Percentiles rank a stretch among this genome's conserved stretches.
These are phyloP conservation scores for Troides aeacus DNA, from an alignment of 2,888 invertebrate genomes.

Conservation along the genomic window DNA sequence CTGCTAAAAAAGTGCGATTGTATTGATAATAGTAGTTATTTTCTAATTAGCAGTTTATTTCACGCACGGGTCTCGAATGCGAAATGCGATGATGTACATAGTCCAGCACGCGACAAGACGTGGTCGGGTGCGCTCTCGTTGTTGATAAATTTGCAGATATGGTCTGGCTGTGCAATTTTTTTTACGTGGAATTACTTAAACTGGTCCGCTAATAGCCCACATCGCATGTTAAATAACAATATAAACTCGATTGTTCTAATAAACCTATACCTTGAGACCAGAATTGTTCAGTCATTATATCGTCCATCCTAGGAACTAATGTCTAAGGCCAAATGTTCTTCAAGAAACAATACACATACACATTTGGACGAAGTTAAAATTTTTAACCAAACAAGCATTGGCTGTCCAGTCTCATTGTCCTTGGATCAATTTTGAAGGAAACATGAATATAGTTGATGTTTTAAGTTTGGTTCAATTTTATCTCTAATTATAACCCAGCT, in stretches of 20 bases:
- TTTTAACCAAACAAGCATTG: not conserved
- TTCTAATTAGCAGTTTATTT: constrained; percentile 12
- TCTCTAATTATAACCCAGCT: too few species aligned
- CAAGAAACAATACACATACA: not conserved
- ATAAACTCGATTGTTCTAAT: not conserved
- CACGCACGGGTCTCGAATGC: constrained; percentile 16
- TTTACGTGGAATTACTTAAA: constrained; percentile 15
- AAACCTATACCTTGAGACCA: too few species aligned
- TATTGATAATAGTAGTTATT: not conserved
- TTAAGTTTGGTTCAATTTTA: too few species aligned
- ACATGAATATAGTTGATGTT: too few species aligned
- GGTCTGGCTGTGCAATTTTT: constrained; percentile 24
- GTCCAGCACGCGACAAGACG: constrained; percentile 27
- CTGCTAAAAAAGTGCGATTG: not conserved
- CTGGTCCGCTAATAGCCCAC: not conserved
- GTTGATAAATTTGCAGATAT: constrained; percentile 33
- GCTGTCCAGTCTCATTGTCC: not conserved
- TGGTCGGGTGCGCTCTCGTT: constrained; percentile 32
- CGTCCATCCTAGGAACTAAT: too few species aligned
- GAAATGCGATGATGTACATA: constrained; percentile 26
- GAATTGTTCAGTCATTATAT: too few species aligned
- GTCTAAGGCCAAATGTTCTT: too few species aligned
- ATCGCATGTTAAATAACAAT: not conserved
- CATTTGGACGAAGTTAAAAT: not conserved
- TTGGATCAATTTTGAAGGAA: not conserved